Base-by-base conservation (phyloP, 2,888 invertebrate species). In the Watsonalla binaria region DNA sequence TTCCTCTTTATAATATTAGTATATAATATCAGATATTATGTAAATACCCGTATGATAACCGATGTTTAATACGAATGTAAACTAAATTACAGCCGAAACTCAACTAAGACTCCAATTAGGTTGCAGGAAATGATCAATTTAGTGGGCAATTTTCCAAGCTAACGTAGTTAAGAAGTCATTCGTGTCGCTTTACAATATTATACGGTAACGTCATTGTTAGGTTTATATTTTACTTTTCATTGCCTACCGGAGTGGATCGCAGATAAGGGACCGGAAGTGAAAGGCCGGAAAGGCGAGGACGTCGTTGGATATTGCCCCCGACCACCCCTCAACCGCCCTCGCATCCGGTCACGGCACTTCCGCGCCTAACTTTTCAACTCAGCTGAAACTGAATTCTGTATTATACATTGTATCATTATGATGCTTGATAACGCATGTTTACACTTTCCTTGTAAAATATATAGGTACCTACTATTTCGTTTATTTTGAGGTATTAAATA, bases 301-400 rank as follows among this genome's bases (percentile, higher is more conserved):
- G 68, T 70, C 61, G 60, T 74, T 76, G 83, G 80, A 84, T 72
- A 66, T 67, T 60, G 65, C 59, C 63, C 62, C 57, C 68, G 48
- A 52, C 61, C 64, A 53, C 60, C 68, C 65, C 50, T 57, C 58
- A 56, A 54, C 63, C 65, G 56, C 58, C 58, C 58, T 56, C 61
- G 63, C 65, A 61, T 79, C 84, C 82, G 82, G 81, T 72, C 76
- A 66, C 65, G 62, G 73, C 60, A 78, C 73, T 73, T 84, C 83
- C 84, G 78, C 64, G 61, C 71, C 72, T 59, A 64, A 74, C 72
- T 74, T 80, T 74, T 73, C 63, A 68, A 51, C 58, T 56, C 51
- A 55, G 62, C 63, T 67, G 63, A 60, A 53, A 42, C 55, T 59
- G 55, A 62, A 70, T 59, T 42, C 55, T 59, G 55, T 62, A 70